Base-by-base conservation (phyloP, 1,140 invertebrate species). In the Drosophila varians region DNA sequence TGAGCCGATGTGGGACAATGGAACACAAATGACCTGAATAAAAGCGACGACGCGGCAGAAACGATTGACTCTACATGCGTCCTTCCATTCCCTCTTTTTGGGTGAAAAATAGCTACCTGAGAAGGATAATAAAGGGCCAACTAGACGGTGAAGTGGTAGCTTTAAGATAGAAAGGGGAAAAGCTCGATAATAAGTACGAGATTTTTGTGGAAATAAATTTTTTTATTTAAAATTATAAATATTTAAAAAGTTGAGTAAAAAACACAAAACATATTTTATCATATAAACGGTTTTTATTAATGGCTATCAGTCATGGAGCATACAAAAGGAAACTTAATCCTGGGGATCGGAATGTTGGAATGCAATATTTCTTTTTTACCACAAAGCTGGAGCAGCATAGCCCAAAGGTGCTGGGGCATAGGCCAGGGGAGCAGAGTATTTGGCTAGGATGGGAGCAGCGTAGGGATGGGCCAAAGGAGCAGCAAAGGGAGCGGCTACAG, bases 221-320 rank as follows among this genome's bases (percentile, higher is more conserved):
- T n/a, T n/a, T n/a, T n/a, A n/a, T n/a, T n/a, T n/a, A n/a, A n/a
- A n/a, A n/a, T n/a, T n/a, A n/a, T n/a, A n/a, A n/a, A n/a, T n/a
- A n/a, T n/a, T n/a, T n/a, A n/a, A n/a, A n/a, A n/a, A n/a, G n/a
- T n/a, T n/a, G n/a, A n/a, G 31, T 31, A 60, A 75, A 6, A 38
- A 38, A n/a, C n/a, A n/a, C n/a, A 12, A 16, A 14, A 5, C 6
- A 6, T 16, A 1, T 38, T 38, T 38, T 38, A 14, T 38, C 36
- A 14, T 43, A 72, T 72, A 49, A 78, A 84, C 34, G 53, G 60
- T 62, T 83, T 84, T 86, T 86, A 86, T 86, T 86, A 86, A 76
- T 43, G 80, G 60, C 80, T 86, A 86, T 84, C 79, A 86, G 80
- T 86, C 80, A 86, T 80, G 66, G 61, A 73, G 60, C 75, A 79